phyloP scores from a whole-genome alignment of 2,888 invertebrate genomes.

The Andrena minutula region DNA sequence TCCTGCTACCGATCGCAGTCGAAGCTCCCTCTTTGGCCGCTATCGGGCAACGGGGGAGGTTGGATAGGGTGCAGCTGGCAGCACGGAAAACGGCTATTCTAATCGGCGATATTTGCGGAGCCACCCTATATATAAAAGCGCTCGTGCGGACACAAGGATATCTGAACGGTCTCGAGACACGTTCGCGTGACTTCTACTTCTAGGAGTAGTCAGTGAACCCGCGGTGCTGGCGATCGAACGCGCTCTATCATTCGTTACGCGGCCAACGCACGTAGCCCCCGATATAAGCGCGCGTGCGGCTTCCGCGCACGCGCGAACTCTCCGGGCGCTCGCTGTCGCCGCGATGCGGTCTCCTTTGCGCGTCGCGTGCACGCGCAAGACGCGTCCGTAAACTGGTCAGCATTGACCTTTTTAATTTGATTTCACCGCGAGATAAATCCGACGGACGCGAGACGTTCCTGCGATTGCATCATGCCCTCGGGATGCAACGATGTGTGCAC shows the following conservation, averaged over 20 bases:
- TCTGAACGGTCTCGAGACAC: conserved; percentile 50
- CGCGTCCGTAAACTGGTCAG: conserved; percentile 51
- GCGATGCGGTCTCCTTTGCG: conserved; percentile 17
- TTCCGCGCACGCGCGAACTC: not conserved
- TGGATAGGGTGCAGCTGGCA: not conserved
- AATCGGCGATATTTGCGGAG: conserved; percentile 27
- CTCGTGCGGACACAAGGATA: conserved; percentile 27
- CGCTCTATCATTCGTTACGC: conserved; percentile 37
- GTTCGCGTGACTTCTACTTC: conserved; percentile 59
- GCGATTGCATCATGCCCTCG: conserved; percentile 25
- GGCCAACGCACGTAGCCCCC: conserved; percentile 18
- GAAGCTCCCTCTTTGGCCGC: too few species aligned
- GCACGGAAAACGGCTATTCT: conserved; percentile 2
- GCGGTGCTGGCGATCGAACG: conserved; percentile 42
- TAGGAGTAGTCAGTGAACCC: conserved; percentile 61
- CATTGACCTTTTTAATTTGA: conserved; percentile 78
- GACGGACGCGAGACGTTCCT: conserved; percentile 30
- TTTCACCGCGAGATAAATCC: conserved; percentile 44
- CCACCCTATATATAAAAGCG: conserved; percentile 43
- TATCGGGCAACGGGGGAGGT: not conserved
- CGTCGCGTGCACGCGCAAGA: conserved; percentile 13
- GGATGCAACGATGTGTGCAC: conserved; percentile 6
- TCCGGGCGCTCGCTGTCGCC: conserved; percentile 18
- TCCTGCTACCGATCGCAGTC: too few species aligned
- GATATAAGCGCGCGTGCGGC: not conserved